Evolutionary conservation across 2,113 vertebrate species (phyloP), one percentile per base, ranked within the genome.

Genomic region (Astur gentilis): DNA sequence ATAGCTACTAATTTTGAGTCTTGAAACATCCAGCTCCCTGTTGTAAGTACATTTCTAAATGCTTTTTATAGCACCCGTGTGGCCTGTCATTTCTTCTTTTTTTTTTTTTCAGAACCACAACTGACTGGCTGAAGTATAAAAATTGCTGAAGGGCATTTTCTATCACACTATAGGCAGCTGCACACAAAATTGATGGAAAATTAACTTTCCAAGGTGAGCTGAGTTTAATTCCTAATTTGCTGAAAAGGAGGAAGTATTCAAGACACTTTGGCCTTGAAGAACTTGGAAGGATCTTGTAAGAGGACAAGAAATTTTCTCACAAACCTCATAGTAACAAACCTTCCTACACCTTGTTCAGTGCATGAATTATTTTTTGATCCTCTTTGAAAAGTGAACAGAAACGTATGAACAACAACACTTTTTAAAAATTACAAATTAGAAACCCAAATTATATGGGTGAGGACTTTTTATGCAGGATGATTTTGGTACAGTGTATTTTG

Each of bases 181-280:
- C 49, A 89, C 36, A 80, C 10, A 44, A 75, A 94, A 87, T 10
- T 89, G 47, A 93, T 69, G 65, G 90, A 92, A 95, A 93, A 92
- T 72, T 87, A 89, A 61, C 73, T 82, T 95, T 79, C 52, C 34
- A 92, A 87, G 70, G 73, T 91, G 73, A 94, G 44, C 16, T n/a
- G 69, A 89, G 58, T 70, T 95, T 91, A 87, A 82, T 95, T 84
- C 44, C 55, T 90, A 87, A 90, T 93, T 90, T 89, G 26, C 69
- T 91, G 69, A 72, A 91, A 92, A 73, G 10, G 66, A 87, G 55
- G n/a, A 92, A 88, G 71, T 85, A 75, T 71, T 82, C 75, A 55
- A 90, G 86, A 45, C 47, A 57, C 6, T 86, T 87, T 25, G n/a
- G 79, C 60, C 69, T 90, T 77, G 80, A 80, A 87, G 64, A 93